Evolutionary conservation across 2,113 vertebrate genomes (phyloP).

Genomic region (Chlamydotis undulata): DNA sequence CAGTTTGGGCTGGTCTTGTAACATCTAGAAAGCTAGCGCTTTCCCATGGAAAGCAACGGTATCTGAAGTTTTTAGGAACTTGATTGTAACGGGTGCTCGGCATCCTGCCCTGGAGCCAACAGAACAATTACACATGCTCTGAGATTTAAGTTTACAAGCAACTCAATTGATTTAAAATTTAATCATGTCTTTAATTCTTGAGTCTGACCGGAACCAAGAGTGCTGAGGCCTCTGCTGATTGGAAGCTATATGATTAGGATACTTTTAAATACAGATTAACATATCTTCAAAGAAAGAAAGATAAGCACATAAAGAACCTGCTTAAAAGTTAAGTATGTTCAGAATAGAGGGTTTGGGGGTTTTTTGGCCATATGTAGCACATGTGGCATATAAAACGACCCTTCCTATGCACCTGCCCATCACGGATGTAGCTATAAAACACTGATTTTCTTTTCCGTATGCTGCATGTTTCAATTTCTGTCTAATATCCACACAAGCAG

Average conservation of each 20-base stretch:
- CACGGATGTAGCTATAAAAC: not conserved
- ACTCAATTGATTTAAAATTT: not conserved
- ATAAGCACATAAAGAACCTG: not conserved
- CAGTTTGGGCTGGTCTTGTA: not conserved
- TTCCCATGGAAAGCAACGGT: not conserved
- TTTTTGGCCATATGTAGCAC: not conserved
- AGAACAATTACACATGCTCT: not conserved
- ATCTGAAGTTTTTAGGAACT: not conserved
- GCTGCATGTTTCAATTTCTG: not conserved
- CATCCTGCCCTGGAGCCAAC: not conserved
- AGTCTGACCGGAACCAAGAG: not conserved
- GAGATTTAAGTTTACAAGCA: not conserved
- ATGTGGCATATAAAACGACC: not conserved
- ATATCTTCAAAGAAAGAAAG: not conserved
- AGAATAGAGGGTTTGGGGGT: not conserved
- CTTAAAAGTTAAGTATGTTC: not conserved
- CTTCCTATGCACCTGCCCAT: not conserved
- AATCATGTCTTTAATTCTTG: not conserved
- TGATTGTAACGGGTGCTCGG: not conserved
- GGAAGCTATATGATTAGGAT: not conserved
- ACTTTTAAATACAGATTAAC: not conserved
- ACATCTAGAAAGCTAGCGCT: not conserved
- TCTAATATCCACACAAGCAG: not conserved
- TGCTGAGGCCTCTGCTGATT: not conserved
- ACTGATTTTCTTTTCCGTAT: not conserved